Evolutionary conservation across 23 tunicate species (phyloP), one percentile per base, ranked within the genome.

Genomic region (Trididemnum miniatum): DNA sequence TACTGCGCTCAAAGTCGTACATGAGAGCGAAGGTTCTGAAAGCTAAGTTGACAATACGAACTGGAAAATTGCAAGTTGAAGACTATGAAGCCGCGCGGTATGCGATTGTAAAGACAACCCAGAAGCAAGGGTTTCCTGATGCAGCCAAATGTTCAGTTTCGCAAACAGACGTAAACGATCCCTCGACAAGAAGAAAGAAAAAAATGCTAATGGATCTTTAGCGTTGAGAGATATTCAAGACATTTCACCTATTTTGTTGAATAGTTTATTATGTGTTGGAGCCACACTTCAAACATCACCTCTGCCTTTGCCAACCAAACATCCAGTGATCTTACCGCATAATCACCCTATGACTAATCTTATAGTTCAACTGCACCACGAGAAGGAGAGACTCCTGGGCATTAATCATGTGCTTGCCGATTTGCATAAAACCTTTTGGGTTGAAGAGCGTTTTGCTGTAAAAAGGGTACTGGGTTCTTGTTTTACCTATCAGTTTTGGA

Each of bases 81-180:
- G 75, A 67, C 7, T 31, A 4, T 20, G 75, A 67, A 30, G 37
- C 37, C 75, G 25, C 26, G 7, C 7, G 75, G 4, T 22, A 12
- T 31, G 22, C 38, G 2, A 32, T 67, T 32, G 9, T 67, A 4
- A 67, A 33, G 75, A 24, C 38, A 7, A 38, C 32, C 7, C 38
- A 67, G n/a, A n/a, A 12, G 7, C 75, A 67, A n/a, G 75, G 31
- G 37, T 67, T 67, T 67, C 38, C 38, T 30, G 75, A 32, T 30
- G 75, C 25, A 9, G 22, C 4, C 4, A 15, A 20, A 12, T 33
- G 31, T 12, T 38, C 32, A 9, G 38, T 12, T 33, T 12, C 3
- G 3, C 75, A 67, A 4, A 33, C 37, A 9, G n/a, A 67, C 37
- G 3, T 67, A 12, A 4, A 32, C 20, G n/a, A 20, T 2, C 37